Conservation (phyloP, 2,113 vertebrate species). For the Bos javanicus region DNA sequence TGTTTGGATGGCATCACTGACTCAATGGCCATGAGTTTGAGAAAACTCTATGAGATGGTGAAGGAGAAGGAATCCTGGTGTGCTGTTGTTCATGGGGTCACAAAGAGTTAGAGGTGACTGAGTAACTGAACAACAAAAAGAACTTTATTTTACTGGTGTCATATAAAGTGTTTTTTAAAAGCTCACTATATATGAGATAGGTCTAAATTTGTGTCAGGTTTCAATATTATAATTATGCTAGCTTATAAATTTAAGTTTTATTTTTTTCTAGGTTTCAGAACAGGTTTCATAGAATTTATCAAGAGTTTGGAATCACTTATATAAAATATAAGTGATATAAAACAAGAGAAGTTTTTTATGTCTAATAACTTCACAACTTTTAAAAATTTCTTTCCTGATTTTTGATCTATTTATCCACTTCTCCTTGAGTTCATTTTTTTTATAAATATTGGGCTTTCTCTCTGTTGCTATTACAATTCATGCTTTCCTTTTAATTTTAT, state of each 20-base stretch:
- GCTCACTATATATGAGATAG: not conserved
- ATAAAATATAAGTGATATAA: not conserved
- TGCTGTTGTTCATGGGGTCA: not conserved
- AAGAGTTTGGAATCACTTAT: not conserved
- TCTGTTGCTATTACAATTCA: not conserved
- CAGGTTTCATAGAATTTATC: not conserved
- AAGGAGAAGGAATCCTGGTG: not conserved
- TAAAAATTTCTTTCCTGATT: not conserved
- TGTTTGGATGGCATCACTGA: not conserved
- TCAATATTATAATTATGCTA: not conserved
- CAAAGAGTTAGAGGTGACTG: not conserved
- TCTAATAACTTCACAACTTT: not conserved
- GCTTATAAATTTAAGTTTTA: not conserved
- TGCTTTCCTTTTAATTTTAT: not conserved
- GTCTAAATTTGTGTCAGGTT: not conserved
- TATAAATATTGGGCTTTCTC: not conserved
- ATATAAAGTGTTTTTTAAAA: not conserved
- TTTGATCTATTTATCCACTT: not conserved
- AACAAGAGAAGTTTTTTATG: not conserved
- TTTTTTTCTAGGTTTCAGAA: not conserved
- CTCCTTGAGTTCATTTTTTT: not conserved
- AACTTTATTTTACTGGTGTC: not conserved
- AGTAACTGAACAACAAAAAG: not conserved
- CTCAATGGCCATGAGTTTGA: not conserved
- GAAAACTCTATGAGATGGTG: not conserved